Evolutionary conservation across 2,797 vertebrate species (phyloP).

Genomic region (Petrocephalus schoutedeni): DNA sequence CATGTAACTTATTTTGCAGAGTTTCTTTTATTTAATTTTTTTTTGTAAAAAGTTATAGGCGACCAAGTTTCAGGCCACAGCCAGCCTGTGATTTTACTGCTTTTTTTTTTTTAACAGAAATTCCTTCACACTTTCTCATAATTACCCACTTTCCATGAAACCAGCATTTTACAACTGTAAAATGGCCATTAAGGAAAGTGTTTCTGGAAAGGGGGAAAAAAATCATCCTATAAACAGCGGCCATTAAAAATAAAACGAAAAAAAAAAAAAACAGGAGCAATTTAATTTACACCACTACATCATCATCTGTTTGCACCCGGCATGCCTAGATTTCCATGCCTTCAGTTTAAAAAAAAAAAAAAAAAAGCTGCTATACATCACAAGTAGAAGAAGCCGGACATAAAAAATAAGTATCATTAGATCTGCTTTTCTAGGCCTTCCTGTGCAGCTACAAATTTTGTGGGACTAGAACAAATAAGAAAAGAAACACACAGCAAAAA

Average conservation of each 20-base stretch:
- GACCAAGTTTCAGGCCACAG: background rate
- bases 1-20: background rate
- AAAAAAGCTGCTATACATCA: background rate
- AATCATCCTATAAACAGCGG: constrained; percentile 9
- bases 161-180: background rate
- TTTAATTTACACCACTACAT: background rate
- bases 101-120: background rate
- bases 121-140: background rate
- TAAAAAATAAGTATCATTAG: background rate
- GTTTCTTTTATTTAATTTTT: background rate
- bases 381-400: background rate
- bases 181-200: background rate
- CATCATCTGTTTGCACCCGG: background rate
- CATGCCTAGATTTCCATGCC: background rate
- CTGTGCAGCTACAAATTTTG: background rate
- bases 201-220: constrained; percentile 13
- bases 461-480: background rate
- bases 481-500: background rate
- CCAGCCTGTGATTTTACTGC: background rate
- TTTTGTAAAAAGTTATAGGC: background rate
- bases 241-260: background rate
- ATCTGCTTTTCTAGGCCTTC: background rate
- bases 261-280: background rate
- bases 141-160: background rate
- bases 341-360: background rate